Evolutionary conservation across 1,140 invertebrate species (phyloP).

Genomic region (Lepidurus couesii): DNA sequence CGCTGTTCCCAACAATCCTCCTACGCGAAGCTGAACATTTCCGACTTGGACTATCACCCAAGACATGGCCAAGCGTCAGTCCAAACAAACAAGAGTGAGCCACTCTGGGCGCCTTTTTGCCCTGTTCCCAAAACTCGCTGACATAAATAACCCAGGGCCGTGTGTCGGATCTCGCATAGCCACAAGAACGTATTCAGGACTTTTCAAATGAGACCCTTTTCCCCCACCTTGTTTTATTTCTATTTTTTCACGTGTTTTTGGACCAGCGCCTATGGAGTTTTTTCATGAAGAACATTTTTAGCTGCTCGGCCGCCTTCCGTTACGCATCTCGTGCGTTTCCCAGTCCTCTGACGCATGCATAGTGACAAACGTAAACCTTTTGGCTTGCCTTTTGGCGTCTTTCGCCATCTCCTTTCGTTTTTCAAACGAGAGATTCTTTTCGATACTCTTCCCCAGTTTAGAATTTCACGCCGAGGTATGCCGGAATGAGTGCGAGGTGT

Average conservation of each 20-base stretch:
- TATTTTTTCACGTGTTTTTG: neutral
- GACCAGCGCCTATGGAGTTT: neutral
- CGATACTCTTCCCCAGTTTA: neutral
- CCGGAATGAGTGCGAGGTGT: neutral
- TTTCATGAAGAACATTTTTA: neutral
- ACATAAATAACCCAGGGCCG: conserved; percentile 8
- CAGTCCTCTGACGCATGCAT: neutral
- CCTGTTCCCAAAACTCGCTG: neutral
- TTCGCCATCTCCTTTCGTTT: neutral
- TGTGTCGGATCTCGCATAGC: neutral
- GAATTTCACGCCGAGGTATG: neutral
- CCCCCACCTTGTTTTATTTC: neutral
- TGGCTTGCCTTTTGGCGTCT: neutral
- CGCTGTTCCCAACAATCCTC: neutral
- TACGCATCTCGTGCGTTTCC: no score
- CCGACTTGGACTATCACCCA: neutral
- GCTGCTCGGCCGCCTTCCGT: neutral
- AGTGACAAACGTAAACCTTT: neutral
- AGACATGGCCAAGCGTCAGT: neutral
- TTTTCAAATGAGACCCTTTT: neutral
- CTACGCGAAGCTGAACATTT: neutral
- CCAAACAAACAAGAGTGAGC: conserved; percentile 13
- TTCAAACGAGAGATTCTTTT: neutral
- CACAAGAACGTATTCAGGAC: neutral
- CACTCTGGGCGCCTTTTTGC: neutral